Percentiles rank a stretch among this genome's conserved stretches.
These are phyloP conservation scores for Diphyllodes magnificus DNA, from an alignment of 2,113 vertebrate species.

Conservation along the genomic window DNA sequence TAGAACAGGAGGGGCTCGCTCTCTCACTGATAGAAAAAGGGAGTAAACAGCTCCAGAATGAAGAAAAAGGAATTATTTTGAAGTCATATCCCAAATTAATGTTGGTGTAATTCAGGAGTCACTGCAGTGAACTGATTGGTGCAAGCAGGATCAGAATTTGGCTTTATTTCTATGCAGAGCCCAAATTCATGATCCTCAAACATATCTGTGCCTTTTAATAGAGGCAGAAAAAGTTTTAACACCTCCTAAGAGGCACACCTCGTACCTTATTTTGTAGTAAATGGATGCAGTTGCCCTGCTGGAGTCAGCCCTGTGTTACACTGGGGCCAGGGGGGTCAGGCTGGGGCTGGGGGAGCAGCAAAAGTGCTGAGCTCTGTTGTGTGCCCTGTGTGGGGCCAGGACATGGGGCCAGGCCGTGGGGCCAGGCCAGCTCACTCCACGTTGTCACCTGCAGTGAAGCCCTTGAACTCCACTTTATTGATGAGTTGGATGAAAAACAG, in stretches of 20 bases:
- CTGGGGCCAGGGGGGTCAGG: not conserved
- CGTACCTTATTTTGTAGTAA: not conserved
- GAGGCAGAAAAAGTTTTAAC: not conserved
- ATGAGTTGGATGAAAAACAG: not conserved
- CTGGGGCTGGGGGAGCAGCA: not conserved
- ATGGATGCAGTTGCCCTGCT: not conserved
- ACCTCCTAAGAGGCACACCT: not conserved
- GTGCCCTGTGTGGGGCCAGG: not conserved
- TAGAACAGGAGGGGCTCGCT: not conserved
- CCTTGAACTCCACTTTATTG: not conserved
- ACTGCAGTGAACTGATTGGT: not conserved
- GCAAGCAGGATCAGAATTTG: not conserved
- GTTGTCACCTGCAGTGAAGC: not conserved
- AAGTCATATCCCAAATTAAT: not conserved
- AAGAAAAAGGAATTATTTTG: not conserved
- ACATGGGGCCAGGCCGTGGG: not conserved
- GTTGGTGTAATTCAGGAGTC: not conserved
- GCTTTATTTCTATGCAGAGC: not conserved
- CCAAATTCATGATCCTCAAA: not conserved
- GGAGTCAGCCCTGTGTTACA: not conserved
- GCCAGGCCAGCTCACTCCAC: fast-evolving
- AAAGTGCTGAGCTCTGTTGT: not conserved
- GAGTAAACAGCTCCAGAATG: not conserved
- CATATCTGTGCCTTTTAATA: not conserved
- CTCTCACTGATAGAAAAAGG: not conserved